Evolutionary conservation across 2,797 vertebrate species (phyloP).

Genomic region (Sebastes oblongus): DNA sequence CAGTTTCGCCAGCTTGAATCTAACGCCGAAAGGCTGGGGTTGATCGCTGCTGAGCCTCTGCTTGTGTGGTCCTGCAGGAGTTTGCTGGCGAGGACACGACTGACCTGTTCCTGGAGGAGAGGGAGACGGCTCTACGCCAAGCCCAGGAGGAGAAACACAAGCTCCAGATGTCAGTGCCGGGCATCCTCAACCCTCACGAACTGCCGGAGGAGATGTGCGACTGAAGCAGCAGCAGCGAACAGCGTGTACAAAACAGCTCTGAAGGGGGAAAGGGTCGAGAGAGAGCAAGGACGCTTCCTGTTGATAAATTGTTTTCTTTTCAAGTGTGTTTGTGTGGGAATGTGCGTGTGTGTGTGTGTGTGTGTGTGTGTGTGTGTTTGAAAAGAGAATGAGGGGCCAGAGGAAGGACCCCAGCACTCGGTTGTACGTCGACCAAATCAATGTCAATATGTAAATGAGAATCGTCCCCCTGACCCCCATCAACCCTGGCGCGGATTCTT

Average conservation of each 20-base stretch:
- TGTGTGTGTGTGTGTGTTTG: constrained; percentile 36
- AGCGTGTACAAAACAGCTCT: constrained; percentile 43
- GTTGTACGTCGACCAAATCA: constrained; percentile 95
- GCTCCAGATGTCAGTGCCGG: constrained; percentile 98
- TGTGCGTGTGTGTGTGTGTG: constrained; percentile 37
- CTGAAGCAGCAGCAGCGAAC: constrained; percentile 75
- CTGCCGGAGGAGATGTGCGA: constrained; percentile 99
- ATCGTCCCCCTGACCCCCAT: constrained; percentile 21
- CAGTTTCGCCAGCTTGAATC: background rate
- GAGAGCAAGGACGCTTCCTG: constrained; percentile 35
- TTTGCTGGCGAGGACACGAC: constrained; percentile 98
- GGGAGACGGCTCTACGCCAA: constrained; percentile 94
- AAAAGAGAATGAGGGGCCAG: constrained; percentile 62
- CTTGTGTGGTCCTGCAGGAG: constrained; percentile 80
- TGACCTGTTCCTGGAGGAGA: constrained; percentile 96
- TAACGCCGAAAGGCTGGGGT: background rate
- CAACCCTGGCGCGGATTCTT: constrained; percentile 69
- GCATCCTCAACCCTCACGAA: constrained; percentile 98
- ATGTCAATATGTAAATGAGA: constrained; percentile 98
- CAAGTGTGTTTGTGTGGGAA: constrained; percentile 25
- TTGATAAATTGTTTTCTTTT: constrained; percentile 40
- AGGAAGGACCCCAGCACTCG: constrained; percentile 84
- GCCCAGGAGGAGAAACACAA: constrained; percentile 99
- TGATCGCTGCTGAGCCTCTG: background rate
- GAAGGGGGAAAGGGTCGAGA: constrained; percentile 6